A percentile compares a stretch with the other conserved stretches of the same genome.
Conservation (phyloP, 2,797 vertebrate species). For the Sitta carolinensis region DNA sequence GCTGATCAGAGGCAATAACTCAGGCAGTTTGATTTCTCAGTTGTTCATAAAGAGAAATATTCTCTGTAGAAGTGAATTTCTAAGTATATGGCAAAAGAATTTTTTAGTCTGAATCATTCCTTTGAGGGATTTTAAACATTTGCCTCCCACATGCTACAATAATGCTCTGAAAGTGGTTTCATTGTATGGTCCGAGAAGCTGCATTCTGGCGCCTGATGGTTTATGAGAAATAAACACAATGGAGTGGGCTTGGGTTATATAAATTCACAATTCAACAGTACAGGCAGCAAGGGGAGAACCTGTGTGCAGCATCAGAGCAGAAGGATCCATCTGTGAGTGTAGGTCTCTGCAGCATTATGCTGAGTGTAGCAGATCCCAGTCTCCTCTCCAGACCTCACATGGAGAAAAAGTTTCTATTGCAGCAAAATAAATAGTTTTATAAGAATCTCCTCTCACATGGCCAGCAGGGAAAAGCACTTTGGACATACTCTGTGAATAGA, state of each 20-base stretch:
- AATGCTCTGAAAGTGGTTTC: conserved; percentile 33
- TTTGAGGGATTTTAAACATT: conserved; percentile 60
- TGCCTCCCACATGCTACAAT: conserved; percentile 50
- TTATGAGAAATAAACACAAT: conserved; percentile 46
- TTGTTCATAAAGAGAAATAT: conserved; percentile 39
- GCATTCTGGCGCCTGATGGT: conserved; percentile 33
- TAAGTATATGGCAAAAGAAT: conserved; percentile 31
- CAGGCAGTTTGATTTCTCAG: conserved; percentile 4
- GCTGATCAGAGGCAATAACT: conserved; percentile 12
- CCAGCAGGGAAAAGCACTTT: not conserved
- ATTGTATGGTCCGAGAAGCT: not conserved
- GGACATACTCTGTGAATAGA: not conserved
- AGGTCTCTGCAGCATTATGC: not conserved
- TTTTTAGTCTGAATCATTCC: conserved; percentile 55
- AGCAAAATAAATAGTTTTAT: conserved; percentile 17
- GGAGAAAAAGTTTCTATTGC: not conserved
- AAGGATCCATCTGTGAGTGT: fast-evolving
- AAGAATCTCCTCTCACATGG: not conserved
- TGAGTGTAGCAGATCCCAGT: not conserved
- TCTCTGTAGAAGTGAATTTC: conserved; percentile 40
- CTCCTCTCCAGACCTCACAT: conserved; percentile 50
- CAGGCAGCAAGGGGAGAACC: not conserved
- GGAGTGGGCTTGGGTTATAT: not conserved
- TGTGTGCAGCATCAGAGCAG: not conserved
- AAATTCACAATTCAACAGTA: not conserved